Evolutionary conservation across 2,113 vertebrate species (phyloP), one percentile per base, ranked within the genome.

Genomic region (Amazona vittata): DNA sequence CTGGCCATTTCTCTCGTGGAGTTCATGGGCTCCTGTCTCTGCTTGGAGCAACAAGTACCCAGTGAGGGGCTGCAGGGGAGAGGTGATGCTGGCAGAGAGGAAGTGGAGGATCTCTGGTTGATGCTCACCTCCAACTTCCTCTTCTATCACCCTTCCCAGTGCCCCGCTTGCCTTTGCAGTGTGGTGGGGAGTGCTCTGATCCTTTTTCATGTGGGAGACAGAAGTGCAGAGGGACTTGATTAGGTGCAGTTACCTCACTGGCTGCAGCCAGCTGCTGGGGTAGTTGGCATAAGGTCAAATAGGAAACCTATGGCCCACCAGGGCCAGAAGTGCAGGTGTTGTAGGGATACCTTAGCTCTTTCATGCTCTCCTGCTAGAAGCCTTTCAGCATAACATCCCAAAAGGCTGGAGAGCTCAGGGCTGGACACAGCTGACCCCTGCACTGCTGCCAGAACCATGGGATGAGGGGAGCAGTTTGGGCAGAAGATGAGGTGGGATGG

Each of bases 241-340:
- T 83, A 94, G 84, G 73, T 69, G 64, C 76, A 77, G 57, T 93
- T 95, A 83, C 90, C 86, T 95, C 83, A 67, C n/a, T 21, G 10
- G 3, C 31, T 0, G 0, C 65, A 59, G 59, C 29, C 49, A 8
- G 71, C 83, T 76, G 67, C 35, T 0, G 11, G 73, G 31, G 16
- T 25, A 21, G 64, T 2, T 92, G 93, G 79, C 47, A 5, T 2
- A 2, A 31, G 71, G 91, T 90, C 71, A 76, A 3, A 64, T 41
- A 83, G 68, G 52, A 91, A 64, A 89, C 29, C 47, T 73, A 17
- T 19, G n/a, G 18, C 37, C 31, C 57, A 37, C 14, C 10, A 10
- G 25, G 13, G 63, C 52, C 77, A 31, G 13, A 49, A 28, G 31
- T 6, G 19, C 49, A 26, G 52, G 6, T 86, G 64, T n/a, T 3